These are phyloP conservation scores for Cossypha caffra DNA, from an alignment of 2,797 vertebrate species.

Conservation along the genomic window DNA sequence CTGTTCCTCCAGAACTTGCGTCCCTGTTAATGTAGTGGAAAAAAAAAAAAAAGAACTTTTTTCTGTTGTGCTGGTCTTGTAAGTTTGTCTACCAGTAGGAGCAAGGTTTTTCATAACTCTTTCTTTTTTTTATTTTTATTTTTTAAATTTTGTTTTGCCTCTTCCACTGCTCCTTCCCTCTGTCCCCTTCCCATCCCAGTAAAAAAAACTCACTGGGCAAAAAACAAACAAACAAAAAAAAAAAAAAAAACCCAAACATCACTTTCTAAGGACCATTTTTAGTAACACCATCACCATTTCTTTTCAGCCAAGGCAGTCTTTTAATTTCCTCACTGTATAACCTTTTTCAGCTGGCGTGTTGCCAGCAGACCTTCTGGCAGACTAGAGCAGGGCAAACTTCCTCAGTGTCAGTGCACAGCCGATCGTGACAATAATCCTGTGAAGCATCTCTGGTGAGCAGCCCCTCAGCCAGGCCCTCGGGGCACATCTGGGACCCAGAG, in stretches of 20 bases:
- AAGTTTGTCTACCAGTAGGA: slow-evolving; percentile 87
- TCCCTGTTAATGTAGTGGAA: slow-evolving; percentile 95
- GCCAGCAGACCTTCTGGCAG: slow-evolving; percentile 68
- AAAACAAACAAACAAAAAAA: background rate
- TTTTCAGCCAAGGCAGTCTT: slow-evolving; percentile 73
- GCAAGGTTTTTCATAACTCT: slow-evolving; percentile 72
- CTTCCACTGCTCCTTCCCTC: background rate
- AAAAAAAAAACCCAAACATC: background rate
- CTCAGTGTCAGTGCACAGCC: slow-evolving; percentile 66
- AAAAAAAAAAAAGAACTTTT: slow-evolving; percentile 84
- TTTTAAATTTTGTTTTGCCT: slow-evolving; percentile 45
- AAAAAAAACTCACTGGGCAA: slow-evolving; percentile 72
- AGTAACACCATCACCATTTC: slow-evolving; percentile 76
- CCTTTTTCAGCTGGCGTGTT: slow-evolving; percentile 69
- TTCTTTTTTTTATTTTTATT: background rate
- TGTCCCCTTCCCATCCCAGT: background rate
- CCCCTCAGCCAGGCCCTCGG: slow-evolving; percentile 56
- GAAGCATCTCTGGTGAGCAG: slow-evolving; percentile 56
- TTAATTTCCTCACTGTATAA: slow-evolving; percentile 76
- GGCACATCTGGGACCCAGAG: slow-evolving; percentile 66
- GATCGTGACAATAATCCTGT: slow-evolving; percentile 45
- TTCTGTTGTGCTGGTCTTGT: slow-evolving; percentile 91
- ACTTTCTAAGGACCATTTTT: slow-evolving; percentile 80
- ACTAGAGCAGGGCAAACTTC: slow-evolving; percentile 65
- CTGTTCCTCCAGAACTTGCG: slow-evolving; percentile 89